These are phyloP conservation scores for Yponomeuta plumbellus DNA, from an alignment of 2,888 invertebrate species.

Conservation along the genomic window DNA sequence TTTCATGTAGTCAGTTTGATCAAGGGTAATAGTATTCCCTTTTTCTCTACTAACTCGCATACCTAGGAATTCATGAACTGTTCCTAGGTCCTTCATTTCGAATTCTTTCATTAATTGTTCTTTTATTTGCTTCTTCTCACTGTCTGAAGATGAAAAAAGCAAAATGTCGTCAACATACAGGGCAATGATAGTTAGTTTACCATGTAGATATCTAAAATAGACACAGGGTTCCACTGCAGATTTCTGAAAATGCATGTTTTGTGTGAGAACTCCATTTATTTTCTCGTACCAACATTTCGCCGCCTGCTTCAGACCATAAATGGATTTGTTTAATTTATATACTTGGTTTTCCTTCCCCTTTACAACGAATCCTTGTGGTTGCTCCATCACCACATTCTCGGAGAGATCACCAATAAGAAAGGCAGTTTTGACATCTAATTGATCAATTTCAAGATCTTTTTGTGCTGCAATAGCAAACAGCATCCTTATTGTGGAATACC, in stretches of 20 bases:
- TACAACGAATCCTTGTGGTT: conserved; percentile 21
- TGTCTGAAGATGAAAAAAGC: neutral
- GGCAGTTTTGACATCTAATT: conserved; percentile 26
- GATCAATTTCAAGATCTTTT: conserved; percentile 20
- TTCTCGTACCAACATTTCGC: conserved; percentile 19
- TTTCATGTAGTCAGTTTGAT: conserved; percentile 13
- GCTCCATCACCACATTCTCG: conserved; percentile 23
- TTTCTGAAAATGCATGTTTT: conserved; percentile 18
- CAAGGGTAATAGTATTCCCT: conserved; percentile 10
- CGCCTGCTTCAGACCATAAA: conserved; percentile 22
- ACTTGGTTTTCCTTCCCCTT: conserved; percentile 15
- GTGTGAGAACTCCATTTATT: conserved; percentile 18
- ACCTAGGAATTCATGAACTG: neutral
- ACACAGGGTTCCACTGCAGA: conserved; percentile 21
- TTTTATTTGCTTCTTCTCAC: neutral
- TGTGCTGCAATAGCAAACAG: conserved; percentile 8
- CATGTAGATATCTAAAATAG: conserved; percentile 9
- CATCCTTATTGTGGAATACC: neutral
- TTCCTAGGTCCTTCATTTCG: neutral
- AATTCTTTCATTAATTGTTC: neutral
- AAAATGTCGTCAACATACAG: conserved; percentile 10
- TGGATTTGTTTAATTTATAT: conserved; percentile 21
- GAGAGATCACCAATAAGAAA: conserved; percentile 24
- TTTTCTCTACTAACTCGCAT: conserved; percentile 7
- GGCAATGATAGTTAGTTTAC: conserved; percentile 12